Evolutionary conservation across 2,113 vertebrate genomes (phyloP), one percentile per base, ranked within the genome.

Genomic region (Anarhynchus alexandrinus): DNA sequence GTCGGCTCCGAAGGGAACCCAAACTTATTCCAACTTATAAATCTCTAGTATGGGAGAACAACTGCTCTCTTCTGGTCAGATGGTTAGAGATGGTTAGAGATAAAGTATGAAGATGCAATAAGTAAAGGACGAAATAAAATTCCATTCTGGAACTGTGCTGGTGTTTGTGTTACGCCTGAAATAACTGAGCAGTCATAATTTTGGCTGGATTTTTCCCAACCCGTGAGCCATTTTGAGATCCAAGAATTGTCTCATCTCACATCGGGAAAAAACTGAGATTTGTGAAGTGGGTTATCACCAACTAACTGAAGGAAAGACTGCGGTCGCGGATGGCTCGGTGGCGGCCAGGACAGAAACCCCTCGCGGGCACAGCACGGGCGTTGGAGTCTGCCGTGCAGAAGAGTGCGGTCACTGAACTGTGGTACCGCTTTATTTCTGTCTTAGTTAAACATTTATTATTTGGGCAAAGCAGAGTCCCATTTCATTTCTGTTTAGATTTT

Each of bases 1-100:
- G 82, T 86, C 94, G 97, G 90, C 76, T 95, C 91, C 86, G 85
- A 94, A 95, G 69, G 74, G 61, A 64, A 78, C 52, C 90, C 90
- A 90, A 38, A 57, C 29, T 88, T 65, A 67, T 71, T 95, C 92
- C 84, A 77, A 36, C 29, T 84, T 95, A 54, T 30, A 86, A 87
- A 95, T 82, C 94, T 96, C 59, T 59, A 3, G 47, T 23, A 5
- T n/a, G 3, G n/a, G 69, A 65, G 85, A 38, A 22, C 9, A 67
- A n/a, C 77, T 90, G 70, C 54, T 93, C 76, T 69, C 88, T 76
- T 66, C 69, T 96, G 94, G 43, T 34, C 43, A 52, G 62, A 52
- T 70, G 78, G 26, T 27, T 32, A 16, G 32, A n/a, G n/a, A n/a
- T n/a, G n/a, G 45, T 11, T 54, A n/a, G 34, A 80, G 92, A 64